Base-by-base conservation (phyloP, 1,140 invertebrate genomes). In the Neodiprion virginianus region DNA sequence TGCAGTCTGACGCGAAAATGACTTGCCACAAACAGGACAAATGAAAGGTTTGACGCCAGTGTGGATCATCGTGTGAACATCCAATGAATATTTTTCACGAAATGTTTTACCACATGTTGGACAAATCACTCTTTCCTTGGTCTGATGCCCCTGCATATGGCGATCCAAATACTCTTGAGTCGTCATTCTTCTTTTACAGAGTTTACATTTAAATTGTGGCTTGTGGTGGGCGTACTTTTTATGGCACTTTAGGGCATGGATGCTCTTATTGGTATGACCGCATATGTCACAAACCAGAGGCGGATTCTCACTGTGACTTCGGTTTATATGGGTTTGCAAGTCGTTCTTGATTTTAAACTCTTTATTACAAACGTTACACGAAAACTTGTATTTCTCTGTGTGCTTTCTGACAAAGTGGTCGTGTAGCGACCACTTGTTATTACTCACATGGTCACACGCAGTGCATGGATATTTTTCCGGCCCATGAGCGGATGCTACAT, bases 271-370 rank as follows among this genome's bases (percentile, higher is more conserved):
- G 28, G 93, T 93, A 81, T 94, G 94, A 50, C 86, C 83, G 82
- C 93, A 94, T 21, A 91, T 86, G 74, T 93, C 91, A 84, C 93
- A 94, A 79, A 90, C 90, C 86, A 94, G 93, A 65, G 93, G 93
- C 50, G 93, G 85, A 79, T 91, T 89, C 79, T 93, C 93, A 94
- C 82, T 17, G 69, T 74, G 77, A 72, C 71, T 76, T 8, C 61
- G 68, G 67, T 90, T 88, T 23, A 74, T n/a, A 21, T 77, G 76
- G 66, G 61, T 72, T n/a, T 72, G 28, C 14, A 90, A 68, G 11
- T 73, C 76, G 5, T 69, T 21, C 40, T 74, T 77, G 48, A 74
- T 79, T 14, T 76, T 69, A 53, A 81, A 81, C 40, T 71, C 47
- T 65, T 79, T 78, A 4, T 75, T 77, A 66, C 80, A 83, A 48